Conservation (phyloP, 23 tunicate genomes). For the Trididemnum miniatum region DNA sequence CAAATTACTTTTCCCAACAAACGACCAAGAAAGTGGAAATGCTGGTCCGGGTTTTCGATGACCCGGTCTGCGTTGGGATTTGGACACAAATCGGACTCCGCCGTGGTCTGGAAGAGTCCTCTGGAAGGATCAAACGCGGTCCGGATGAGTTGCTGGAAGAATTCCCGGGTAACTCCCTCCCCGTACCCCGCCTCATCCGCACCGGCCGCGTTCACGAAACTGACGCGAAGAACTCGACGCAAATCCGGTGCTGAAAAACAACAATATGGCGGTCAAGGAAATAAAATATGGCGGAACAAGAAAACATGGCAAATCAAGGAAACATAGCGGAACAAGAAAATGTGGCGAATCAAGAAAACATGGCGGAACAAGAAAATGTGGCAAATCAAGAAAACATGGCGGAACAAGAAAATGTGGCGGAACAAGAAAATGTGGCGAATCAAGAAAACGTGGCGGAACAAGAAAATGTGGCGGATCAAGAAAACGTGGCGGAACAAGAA, state of each 20-base stretch:
- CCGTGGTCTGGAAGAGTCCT: conserved; percentile 68
- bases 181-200: conserved; percentile 88
- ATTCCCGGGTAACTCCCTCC: conserved; percentile 83
- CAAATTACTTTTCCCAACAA: conserved; percentile 85
- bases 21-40: conserved; percentile 77
- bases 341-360: too few relatives aligned
- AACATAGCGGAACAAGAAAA: too few relatives aligned
- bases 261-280: too few relatives aligned
- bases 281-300: too few relatives aligned
- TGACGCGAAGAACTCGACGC: conserved; percentile 57
- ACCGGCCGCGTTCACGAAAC: conserved; percentile 76
- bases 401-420: too few relatives aligned
- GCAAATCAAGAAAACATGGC: too few relatives aligned
- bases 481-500: too few relatives aligned
- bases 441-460: too few relatives aligned
- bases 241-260: conserved; percentile 71
- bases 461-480: too few relatives aligned
- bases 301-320: too few relatives aligned
- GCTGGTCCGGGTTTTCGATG: conserved; percentile 31
- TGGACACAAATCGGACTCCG: conserved; percentile 60
- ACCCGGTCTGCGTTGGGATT: conserved; percentile 61
- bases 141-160: conserved; percentile 69
- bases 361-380: too few relatives aligned
- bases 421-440: too few relatives aligned
- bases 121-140: conserved; percentile 74